phyloP scores from a whole-genome alignment of 2,888 invertebrate genomes.

The Epinotia brunnichana region DNA sequence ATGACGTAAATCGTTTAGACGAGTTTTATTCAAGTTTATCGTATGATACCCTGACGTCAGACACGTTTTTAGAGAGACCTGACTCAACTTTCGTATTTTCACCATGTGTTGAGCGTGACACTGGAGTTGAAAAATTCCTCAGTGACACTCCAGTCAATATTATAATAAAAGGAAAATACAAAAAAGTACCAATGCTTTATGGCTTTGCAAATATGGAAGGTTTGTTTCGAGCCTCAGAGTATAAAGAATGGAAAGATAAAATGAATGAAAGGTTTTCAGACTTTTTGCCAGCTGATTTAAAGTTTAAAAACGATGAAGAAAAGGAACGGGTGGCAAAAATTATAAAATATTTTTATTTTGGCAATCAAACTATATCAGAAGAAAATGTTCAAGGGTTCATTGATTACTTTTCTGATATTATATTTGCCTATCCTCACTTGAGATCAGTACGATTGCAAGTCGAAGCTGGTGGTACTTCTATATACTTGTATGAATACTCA shows the following conservation, averaged over 20 bases:
- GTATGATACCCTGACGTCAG: neutral
- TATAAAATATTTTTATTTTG: slow-evolving; percentile 43
- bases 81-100: slow-evolving; percentile 3
- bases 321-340: slow-evolving; percentile 17
- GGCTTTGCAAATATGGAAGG: slow-evolving; percentile 56
- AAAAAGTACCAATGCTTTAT: neutral
- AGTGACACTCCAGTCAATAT: slow-evolving; percentile 53
- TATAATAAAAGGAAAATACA: neutral
- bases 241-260: slow-evolving; percentile 24
- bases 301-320: slow-evolving; percentile 17
- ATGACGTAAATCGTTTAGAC: slow-evolving; percentile 12
- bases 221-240: slow-evolving; percentile 47
- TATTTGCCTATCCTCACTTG: slow-evolving; percentile 16
- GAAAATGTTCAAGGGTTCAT: slow-evolving; percentile 13
- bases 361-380: slow-evolving; percentile 29
- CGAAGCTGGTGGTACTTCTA: slow-evolving; percentile 27
- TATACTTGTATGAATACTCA: slow-evolving; percentile 30
- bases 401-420: slow-evolving; percentile 55
- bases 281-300: slow-evolving; percentile 39
- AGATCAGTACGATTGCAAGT: slow-evolving; percentile 23
- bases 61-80: neutral
- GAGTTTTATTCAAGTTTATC: slow-evolving; percentile 14
- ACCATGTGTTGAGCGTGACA: slow-evolving; percentile 19
- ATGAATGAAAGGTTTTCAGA: slow-evolving; percentile 40
- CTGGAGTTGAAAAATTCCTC: slow-evolving; percentile 52